Conservation (phyloP, 2,888 invertebrate species). For the Odontocerum albicorne region DNA sequence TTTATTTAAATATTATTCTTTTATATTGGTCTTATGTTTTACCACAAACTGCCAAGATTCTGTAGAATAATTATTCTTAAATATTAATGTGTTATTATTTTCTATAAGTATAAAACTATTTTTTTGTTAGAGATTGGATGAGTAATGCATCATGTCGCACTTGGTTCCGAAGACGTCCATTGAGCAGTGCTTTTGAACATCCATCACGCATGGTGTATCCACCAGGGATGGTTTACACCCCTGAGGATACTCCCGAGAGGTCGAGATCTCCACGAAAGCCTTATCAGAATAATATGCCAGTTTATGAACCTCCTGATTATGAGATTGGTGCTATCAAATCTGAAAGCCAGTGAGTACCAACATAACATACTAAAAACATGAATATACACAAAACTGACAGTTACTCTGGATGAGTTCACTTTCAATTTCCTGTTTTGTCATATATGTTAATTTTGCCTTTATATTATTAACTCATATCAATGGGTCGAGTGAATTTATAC, state of each 20-base stretch:
- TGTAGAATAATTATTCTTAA: no score
- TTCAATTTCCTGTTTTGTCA: no score
- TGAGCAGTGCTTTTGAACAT: constrained; percentile 84
- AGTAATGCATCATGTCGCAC: constrained; percentile 85
- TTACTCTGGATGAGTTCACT: no score
- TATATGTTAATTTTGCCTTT: no score
- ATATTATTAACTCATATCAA: no score
- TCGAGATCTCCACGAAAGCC: constrained; percentile 52
- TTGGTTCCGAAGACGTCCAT: constrained; percentile 82
- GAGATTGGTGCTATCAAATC: constrained; percentile 79
- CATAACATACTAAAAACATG: background rate
- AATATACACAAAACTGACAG: background rate
- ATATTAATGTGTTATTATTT: no score
- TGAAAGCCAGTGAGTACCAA: constrained; percentile 78
- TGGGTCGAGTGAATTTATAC: no score
- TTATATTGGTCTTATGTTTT: background rate
- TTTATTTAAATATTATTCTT: background rate
- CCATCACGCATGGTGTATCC: constrained; percentile 95
- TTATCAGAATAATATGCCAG: constrained; percentile 73
- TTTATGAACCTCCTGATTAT: constrained; percentile 80
- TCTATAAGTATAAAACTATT: no score
- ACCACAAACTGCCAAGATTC: no score
- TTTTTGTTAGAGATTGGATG: constrained; percentile 74
- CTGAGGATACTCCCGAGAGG: constrained; percentile 72
- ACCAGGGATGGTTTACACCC: constrained; percentile 79